Percentiles rank a stretch among this genome's conserved stretches.
phyloP scores from a whole-genome alignment of 2,113 vertebrate genomes.

The Lontra canadensis region DNA sequence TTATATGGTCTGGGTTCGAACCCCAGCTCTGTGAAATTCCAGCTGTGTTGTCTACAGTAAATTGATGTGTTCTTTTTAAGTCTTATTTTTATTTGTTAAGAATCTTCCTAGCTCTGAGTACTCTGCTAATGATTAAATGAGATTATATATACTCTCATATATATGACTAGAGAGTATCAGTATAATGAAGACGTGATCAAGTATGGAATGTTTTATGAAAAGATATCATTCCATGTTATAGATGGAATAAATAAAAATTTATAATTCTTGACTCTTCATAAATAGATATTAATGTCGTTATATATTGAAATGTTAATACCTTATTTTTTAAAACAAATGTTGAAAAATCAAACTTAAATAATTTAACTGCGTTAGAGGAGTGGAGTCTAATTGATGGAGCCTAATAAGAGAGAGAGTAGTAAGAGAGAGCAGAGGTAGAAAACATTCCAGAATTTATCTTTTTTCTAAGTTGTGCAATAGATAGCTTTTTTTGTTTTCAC shows the following conservation, averaged over 20 bases:
- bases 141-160: neutral
- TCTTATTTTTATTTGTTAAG: neutral
- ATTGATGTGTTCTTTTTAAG: neutral
- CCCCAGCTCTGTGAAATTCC: neutral
- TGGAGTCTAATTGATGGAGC: neutral
- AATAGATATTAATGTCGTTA: neutral
- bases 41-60: neutral
- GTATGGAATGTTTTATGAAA: neutral
- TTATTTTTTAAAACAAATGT: neutral
- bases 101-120: neutral
- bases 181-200: neutral
- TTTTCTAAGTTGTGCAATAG: neutral
- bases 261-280: neutral
- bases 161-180: neutral
- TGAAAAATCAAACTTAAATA: neutral
- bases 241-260: neutral
- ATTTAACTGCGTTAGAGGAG: neutral
- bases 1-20: neutral
- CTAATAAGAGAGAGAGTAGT: neutral
- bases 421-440: neutral
- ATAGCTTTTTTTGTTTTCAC: neutral
- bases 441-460: neutral
- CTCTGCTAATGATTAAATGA: neutral
- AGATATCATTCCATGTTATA: neutral
- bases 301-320: neutral